Evolutionary conservation across 2,797 vertebrate genomes (phyloP).

Genomic region (Schizopygopsis malacanthus): DNA sequence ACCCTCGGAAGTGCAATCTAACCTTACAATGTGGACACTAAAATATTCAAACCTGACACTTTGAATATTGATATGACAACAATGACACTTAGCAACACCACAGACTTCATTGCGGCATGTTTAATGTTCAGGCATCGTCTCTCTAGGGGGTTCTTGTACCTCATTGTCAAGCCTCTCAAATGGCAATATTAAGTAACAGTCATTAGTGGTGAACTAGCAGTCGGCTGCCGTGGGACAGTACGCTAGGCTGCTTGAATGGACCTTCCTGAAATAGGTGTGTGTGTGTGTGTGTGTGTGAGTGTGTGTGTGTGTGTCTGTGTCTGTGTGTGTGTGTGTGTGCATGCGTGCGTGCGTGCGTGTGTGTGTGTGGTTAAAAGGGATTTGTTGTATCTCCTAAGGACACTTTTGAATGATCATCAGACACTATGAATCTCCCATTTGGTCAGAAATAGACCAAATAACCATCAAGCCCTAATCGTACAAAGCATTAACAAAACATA

Average conservation of each 20-base stretch:
- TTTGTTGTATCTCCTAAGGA: not conserved
- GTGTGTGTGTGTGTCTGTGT: too few relatives aligned
- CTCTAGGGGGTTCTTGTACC: conserved; percentile 14
- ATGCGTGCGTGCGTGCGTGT: too few relatives aligned
- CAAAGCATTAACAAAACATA: conserved; percentile 15
- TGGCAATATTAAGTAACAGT: conserved; percentile 44
- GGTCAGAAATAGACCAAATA: not conserved
- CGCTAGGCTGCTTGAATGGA: too few relatives aligned
- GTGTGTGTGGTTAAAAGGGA: not conserved
- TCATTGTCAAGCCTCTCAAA: conserved; percentile 24
- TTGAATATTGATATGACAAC: conserved; percentile 14
- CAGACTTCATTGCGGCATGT: conserved; percentile 13
- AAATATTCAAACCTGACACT: conserved; percentile 6
- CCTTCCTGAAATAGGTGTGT: not conserved
- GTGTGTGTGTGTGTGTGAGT: not conserved
- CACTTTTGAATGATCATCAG: not conserved
- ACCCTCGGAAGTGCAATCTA: not conserved
- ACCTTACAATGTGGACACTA: not conserved
- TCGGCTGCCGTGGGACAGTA: not conserved
- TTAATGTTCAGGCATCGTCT: conserved; percentile 14
- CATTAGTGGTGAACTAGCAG: conserved; percentile 3
- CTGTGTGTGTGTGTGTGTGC: not conserved
- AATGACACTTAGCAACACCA: conserved; percentile 23
- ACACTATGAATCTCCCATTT: not conserved
- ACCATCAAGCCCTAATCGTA: not conserved